phyloP scores from a whole-genome alignment of 2,113 vertebrate genomes.

The Caranx ignobilis region DNA sequence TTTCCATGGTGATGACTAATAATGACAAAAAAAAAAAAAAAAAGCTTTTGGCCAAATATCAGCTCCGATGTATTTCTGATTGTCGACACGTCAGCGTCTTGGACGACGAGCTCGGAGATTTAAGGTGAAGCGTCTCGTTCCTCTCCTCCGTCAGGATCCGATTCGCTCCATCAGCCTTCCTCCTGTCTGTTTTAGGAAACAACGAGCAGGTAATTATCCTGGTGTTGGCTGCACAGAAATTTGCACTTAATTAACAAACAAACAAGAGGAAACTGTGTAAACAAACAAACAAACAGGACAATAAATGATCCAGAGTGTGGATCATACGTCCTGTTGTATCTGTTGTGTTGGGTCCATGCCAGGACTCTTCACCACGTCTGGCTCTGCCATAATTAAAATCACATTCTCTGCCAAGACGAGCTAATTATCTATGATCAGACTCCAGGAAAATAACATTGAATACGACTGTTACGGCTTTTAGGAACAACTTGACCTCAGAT shows the following conservation, averaged over 20 bases:
- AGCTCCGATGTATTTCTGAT: slow-evolving; percentile 4
- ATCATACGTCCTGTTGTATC: background rate
- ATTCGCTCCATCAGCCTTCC: background rate
- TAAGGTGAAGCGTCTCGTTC: background rate
- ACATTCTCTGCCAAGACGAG: slow-evolving; percentile 29
- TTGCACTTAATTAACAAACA: slow-evolving; percentile 35
- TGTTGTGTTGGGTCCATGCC: slow-evolving; percentile 46
- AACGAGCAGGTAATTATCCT: slow-evolving; percentile 21
- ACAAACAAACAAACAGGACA: background rate
- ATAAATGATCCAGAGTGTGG: slow-evolving; percentile 32
- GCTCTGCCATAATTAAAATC: slow-evolving; percentile 40
- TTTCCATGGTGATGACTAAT: slow-evolving; percentile 51
- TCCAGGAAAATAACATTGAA: slow-evolving; percentile 7
- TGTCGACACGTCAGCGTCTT: background rate
- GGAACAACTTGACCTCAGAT: background rate
- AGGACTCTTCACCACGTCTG: slow-evolving; percentile 1
- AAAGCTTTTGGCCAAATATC: background rate
- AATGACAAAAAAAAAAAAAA: background rate
- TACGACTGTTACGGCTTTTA: background rate
- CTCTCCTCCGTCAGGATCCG: background rate
- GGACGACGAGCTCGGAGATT: background rate
- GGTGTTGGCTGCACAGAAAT: background rate
- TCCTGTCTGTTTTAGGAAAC: background rate
- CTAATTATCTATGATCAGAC: background rate
- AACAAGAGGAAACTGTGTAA: background rate